A percentile compares a stretch with the other conserved stretches of the same genome.
Conservation (phyloP, 1,140 invertebrate genomes). For the Meloidogyne hapla region DNA sequence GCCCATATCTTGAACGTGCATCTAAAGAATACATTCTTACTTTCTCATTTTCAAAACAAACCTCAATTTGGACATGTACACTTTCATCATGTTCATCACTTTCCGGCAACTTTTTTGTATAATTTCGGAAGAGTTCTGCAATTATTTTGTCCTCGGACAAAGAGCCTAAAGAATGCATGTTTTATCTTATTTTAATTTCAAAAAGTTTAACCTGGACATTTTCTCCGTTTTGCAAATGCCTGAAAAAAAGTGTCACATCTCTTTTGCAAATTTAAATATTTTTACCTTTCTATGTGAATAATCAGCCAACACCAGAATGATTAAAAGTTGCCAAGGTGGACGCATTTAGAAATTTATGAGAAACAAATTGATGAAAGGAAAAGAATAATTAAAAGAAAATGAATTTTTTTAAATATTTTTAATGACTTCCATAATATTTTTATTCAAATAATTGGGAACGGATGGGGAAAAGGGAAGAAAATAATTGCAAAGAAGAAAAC, state of each 20-base stretch:
- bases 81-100: constrained; percentile 48
- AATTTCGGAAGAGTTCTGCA: constrained; percentile 53
- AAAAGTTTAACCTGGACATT: constrained; percentile 26
- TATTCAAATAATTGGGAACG: neutral
- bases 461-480: neutral
- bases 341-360: neutral
- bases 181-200: neutral
- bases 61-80: constrained; percentile 56
- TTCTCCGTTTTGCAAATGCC: constrained; percentile 9
- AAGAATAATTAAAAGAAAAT: neutral
- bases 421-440: too few relatives aligned
- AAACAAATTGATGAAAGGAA: neutral
- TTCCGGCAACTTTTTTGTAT: constrained; percentile 60
- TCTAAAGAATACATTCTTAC: neutral
- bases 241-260: too few relatives aligned
- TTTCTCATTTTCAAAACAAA: constrained; percentile 52
- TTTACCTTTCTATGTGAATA: constrained; percentile 18
- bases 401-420: neutral
- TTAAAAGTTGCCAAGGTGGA: constrained; percentile 13
- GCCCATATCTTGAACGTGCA: constrained; percentile 54
- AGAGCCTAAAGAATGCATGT: constrained; percentile 33
- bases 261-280: too few relatives aligned
- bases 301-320: constrained; percentile 4
- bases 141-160: constrained; percentile 58
- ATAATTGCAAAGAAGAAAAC: neutral